phyloP scores from a whole-genome alignment of 2,888 invertebrate genomes.

The Sialis lutaria region DNA sequence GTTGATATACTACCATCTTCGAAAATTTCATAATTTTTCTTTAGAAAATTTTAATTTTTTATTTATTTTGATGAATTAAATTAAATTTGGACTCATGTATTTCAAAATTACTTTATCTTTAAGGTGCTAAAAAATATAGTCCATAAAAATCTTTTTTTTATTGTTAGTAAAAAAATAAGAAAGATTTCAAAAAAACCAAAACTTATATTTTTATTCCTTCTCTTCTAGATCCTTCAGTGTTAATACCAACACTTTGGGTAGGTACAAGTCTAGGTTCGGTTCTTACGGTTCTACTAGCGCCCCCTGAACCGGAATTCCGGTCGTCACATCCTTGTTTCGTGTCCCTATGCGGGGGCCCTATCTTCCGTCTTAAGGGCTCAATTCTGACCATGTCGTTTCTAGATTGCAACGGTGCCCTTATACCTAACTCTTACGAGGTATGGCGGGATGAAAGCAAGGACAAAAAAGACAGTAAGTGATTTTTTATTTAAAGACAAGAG shows the following conservation, averaged over 20 bases:
- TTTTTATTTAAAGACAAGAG: too few relatives aligned
- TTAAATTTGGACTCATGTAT: too few relatives aligned
- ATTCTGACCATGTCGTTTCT: constrained; percentile 90
- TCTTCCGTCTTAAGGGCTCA: constrained; percentile 91
- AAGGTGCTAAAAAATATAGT: too few relatives aligned
- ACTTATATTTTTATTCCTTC: too few relatives aligned
- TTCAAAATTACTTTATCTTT: too few relatives aligned
- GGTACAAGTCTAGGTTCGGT: constrained; percentile 95
- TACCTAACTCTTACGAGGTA: constrained; percentile 77
- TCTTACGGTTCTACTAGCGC: constrained; percentile 76
- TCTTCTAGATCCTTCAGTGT: constrained; percentile 56
- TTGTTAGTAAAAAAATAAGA: too few relatives aligned
- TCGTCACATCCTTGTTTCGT: constrained; percentile 75
- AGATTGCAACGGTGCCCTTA: constrained; percentile 84
- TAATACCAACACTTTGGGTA: constrained; percentile 87
- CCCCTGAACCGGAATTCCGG: constrained; percentile 62
- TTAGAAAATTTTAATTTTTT: too few relatives aligned
- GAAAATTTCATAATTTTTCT: too few relatives aligned
- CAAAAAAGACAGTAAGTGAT: constrained; percentile 22
- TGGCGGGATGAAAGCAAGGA: constrained; percentile 82
- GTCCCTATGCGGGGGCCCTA: constrained; percentile 87
- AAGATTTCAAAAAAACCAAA: too few relatives aligned
- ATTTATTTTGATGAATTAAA: too few relatives aligned
- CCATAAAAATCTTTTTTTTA: too few relatives aligned
- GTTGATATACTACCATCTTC: too few relatives aligned